Percentiles rank a stretch among this genome's conserved stretches.
Evolutionary conservation across 1,140 invertebrate genomes (phyloP).

Genomic region (Bombyx mandarina): DNA sequence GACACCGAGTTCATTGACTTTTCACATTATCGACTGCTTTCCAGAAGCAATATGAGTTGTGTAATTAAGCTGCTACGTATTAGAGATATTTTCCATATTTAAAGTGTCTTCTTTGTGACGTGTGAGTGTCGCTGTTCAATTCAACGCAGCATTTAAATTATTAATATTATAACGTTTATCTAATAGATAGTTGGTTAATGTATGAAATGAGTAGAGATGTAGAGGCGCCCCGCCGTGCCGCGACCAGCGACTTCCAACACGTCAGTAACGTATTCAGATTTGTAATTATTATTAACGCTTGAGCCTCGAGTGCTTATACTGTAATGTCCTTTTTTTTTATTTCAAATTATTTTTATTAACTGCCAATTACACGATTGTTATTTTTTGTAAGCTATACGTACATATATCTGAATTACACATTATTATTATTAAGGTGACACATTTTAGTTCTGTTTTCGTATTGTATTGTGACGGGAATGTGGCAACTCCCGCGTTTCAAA

Average conservation of each 20-base stretch:
- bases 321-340: conserved; percentile 28
- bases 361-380: conserved; percentile 62
- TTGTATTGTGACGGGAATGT: conserved; percentile 19
- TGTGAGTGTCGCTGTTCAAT: conserved; percentile 28
- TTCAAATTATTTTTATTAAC: conserved; percentile 49
- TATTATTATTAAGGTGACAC: conserved; percentile 45
- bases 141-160: conserved; percentile 35
- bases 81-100: conserved; percentile 50
- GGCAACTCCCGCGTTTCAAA: conserved; percentile 15
- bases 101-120: conserved; percentile 41
- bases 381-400: conserved; percentile 35
- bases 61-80: conserved; percentile 47
- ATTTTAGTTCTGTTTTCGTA: conserved; percentile 47
- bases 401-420: conserved; percentile 44
- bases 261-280: conserved; percentile 20
- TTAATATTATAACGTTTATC: conserved; percentile 34
- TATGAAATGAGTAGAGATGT: conserved; percentile 22
- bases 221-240: conserved; percentile 13
- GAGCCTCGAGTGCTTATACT: conserved; percentile 55
- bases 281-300: conserved; percentile 54
- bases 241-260: conserved; percentile 25
- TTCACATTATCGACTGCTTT: conserved; percentile 33
- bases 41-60: conserved; percentile 12
- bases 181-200: conserved; percentile 32
- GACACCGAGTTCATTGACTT: conserved; percentile 33